Percentiles rank a stretch among this genome's conserved stretches.
phyloP scores from a whole-genome alignment of 1,140 invertebrate species.

The Philotrypesis tridentata region DNA sequence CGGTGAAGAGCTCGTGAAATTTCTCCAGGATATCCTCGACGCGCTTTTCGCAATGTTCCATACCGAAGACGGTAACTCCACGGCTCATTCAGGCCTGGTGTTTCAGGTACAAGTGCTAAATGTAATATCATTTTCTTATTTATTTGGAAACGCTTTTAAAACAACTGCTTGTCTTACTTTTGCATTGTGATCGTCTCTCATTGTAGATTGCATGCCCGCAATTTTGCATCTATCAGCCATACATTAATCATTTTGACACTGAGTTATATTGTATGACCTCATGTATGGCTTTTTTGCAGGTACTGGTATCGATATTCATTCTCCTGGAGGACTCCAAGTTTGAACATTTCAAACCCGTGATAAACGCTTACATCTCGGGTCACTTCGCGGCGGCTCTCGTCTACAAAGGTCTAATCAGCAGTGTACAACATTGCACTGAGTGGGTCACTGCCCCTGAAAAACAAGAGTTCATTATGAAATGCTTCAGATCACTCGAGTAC shows the following conservation, averaged over 20 bases:
- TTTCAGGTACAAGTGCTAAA: slow-evolving; percentile 77
- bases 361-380: slow-evolving; percentile 95
- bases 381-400: slow-evolving; percentile 97
- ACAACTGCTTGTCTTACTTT: not conserved
- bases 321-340: slow-evolving; percentile 93
- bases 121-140: slow-evolving; percentile 1
- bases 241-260: not conserved
- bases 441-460: slow-evolving; percentile 88
- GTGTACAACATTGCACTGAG: slow-evolving; percentile 93
- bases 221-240: not conserved
- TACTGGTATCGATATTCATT: slow-evolving; percentile 91
- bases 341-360: slow-evolving; percentile 95
- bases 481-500: slow-evolving; percentile 93
- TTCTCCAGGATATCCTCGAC: slow-evolving; percentile 96
- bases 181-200: not conserved
- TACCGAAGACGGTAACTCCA: slow-evolving; percentile 92
- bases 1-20: slow-evolving; percentile 96
- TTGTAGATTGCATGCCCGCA: not conserved
- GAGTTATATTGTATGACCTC: not conserved
- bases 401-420: slow-evolving; percentile 92
- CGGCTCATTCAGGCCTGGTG: slow-evolving; percentile 81
- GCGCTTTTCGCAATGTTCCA: slow-evolving; percentile 95
- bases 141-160: not conserved
- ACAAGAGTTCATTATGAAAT: slow-evolving; percentile 91
- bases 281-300: slow-evolving; percentile 46